Conservation (phyloP, 2,888 invertebrate genomes). For the Drosophila robusta region DNA sequence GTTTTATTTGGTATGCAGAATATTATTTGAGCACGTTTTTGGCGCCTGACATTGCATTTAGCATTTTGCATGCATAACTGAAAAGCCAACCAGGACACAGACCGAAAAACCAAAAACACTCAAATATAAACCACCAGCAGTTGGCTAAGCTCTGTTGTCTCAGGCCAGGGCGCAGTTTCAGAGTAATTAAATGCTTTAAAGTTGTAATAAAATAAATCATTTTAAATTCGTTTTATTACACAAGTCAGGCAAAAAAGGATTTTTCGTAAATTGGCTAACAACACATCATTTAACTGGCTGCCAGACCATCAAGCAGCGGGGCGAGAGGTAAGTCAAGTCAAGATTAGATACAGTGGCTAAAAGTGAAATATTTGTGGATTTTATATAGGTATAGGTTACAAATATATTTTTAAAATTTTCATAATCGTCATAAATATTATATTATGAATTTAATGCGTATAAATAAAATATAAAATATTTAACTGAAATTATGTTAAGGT, state of each 20-base stretch:
- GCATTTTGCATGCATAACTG: constrained; percentile 61
- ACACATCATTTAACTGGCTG: constrained; percentile 63
- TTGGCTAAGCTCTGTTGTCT: constrained; percentile 8
- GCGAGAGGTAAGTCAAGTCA: constrained; percentile 2
- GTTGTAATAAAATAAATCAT: constrained; percentile 45
- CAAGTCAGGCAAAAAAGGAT: constrained; percentile 18
- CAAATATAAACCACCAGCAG: constrained; percentile 30
- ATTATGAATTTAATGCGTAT: too few species aligned
- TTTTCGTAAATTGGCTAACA: constrained; percentile 63
- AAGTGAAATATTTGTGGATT: constrained; percentile 31
- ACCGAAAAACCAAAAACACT: constrained; percentile 15
- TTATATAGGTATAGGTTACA: too few species aligned
- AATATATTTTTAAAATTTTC: too few species aligned
- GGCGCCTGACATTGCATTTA: constrained; percentile 72
- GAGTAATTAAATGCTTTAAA: constrained; percentile 63
- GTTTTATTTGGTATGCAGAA: constrained; percentile 72
- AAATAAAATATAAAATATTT: too few species aligned
- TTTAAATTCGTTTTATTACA: constrained; percentile 23
- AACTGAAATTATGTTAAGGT: too few species aligned
- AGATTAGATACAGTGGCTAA: constrained; percentile 53
- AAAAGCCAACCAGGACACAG: constrained; percentile 23
- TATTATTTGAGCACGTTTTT: constrained; percentile 68
- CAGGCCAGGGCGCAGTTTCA: neutral
- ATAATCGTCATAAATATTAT: too few species aligned
- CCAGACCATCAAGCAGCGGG: constrained; percentile 10